Percentiles rank a stretch among this genome's conserved stretches.
phyloP scores from a whole-genome alignment of 1,140 invertebrate genomes.

The Pseudomyrmex cubaensis region DNA sequence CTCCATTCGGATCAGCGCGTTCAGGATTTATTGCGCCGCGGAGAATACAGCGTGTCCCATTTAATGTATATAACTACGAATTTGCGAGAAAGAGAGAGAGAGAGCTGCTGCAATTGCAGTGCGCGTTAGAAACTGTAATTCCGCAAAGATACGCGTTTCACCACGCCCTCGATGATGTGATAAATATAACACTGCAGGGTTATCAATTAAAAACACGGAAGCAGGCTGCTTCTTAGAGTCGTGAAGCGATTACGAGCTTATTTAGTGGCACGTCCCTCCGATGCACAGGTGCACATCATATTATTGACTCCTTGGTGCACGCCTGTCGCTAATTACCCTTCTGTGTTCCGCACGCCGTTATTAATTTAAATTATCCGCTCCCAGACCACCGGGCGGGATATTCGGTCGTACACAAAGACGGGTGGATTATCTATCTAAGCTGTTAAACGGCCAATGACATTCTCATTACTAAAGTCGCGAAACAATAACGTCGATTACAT shows the following conservation, averaged over 20 bases:
- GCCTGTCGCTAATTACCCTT: not conserved
- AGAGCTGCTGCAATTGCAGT: no score
- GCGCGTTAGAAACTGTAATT: conserved; percentile 52
- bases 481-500: conserved; percentile 7
- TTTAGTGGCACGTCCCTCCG: not conserved
- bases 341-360: not conserved
- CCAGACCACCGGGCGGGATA: not conserved
- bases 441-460: conserved; percentile 3
- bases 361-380: conserved; percentile 16
- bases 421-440: not conserved
- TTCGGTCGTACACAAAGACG: not conserved
- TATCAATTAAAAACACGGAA: conserved; percentile 46
- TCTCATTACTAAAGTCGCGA: conserved; percentile 11
- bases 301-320: not conserved
- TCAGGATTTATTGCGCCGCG: conserved; percentile 14
- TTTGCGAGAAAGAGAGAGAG: conserved; percentile 10
- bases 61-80: not conserved
- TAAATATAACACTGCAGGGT: conserved; percentile 37
- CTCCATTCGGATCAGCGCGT: not conserved
- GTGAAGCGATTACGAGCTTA: conserved; percentile 2
- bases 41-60: conserved; percentile 22
- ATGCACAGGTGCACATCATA: no score
- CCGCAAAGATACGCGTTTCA: conserved; percentile 14
- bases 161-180: conserved; percentile 31
- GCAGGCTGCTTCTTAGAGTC: not conserved